A percentile compares a stretch with the other conserved stretches of the same genome.
These are phyloP conservation scores for Corticium candelabrum DNA, from an alignment of 37 sponge, comb jelly and placozoan species.

Conservation along the genomic window DNA sequence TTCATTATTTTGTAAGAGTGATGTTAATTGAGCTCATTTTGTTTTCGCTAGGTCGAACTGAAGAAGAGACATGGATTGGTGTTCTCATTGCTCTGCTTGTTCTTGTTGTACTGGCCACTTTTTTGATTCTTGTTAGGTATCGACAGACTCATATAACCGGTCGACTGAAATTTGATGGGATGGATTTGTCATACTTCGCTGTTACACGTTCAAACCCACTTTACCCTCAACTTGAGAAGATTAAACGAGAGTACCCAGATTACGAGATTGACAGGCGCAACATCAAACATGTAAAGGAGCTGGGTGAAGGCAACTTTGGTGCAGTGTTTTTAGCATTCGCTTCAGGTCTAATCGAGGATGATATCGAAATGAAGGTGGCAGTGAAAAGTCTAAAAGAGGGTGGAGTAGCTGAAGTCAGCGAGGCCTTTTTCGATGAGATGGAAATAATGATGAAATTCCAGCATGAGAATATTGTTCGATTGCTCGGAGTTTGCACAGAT, in stretches of 20 bases:
- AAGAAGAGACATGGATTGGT: not conserved
- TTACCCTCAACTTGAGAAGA: not conserved
- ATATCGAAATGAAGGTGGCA: not conserved
- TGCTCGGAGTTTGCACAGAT: not conserved
- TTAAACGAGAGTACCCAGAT: not conserved
- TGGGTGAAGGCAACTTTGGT: not conserved
- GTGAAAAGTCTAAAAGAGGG: not conserved
- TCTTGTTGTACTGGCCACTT: not conserved
- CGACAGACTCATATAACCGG: too few species aligned
- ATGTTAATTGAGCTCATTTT: too few species aligned
- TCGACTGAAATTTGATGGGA: too few species aligned
- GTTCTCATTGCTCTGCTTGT: not conserved
- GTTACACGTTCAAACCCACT: not conserved
- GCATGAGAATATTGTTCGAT: not conserved
- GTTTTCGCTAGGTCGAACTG: too few species aligned
- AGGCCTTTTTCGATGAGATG: not conserved
- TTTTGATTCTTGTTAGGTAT: not conserved
- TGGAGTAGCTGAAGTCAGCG: not conserved
- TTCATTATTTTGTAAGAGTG: too few species aligned
- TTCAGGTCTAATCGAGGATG: not conserved
- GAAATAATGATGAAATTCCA: not conserved
- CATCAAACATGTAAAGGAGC: not conserved
- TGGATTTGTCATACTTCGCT: too few species aligned
- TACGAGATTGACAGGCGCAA: not conserved
- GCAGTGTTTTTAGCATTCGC: not conserved